Evolutionary conservation across 2,888 invertebrate genomes (phyloP), one percentile per base, ranked within the genome.

Genomic region (Linyphia triangularis): DNA sequence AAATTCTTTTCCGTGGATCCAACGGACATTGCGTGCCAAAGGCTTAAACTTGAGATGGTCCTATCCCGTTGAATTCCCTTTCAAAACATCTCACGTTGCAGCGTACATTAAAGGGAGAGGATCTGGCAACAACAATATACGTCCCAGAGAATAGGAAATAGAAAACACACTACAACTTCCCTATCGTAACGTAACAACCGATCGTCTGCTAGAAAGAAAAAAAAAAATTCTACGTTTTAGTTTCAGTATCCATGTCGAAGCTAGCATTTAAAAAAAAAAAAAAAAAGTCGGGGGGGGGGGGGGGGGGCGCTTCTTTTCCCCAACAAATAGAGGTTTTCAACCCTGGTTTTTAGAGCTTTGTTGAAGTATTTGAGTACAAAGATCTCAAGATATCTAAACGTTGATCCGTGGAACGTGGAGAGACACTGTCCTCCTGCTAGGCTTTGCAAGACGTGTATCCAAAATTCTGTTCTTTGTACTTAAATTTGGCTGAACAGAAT

Each of bases 101-200:
- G 33, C 63, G 77, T 77, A 24, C 77, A 77, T 65, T 63, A 77
- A 26, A 30, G 37, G 63, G 63, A n/a, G 65, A 69, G 37, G 37
- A 73, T 51, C 73, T 73, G 30, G 73, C 73, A 77, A 30, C 79
- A 26, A 22, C 28, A 67, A 51, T 24, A 77, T 26, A 16, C 61
- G 63, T 22, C 26, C 40, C 19, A 26, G 75, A 59, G 26, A n/a
- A 51, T 33, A 9, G 9, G n/a, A n/a, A n/a, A n/a, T n/a, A n/a
- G 33, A n/a, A 43, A 72, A 40, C 10, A 43, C 51, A 67, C 79
- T 40, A 51, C 79, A 67, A 79, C 79, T 79, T 79, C 78, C 33
- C 77, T 63, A 77, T 77, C 77, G 63, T 37, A 77, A 77, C 51
- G 79, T 67, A 79, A 43, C 79, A 67, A 79, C 79, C 43, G 57